Evolutionary conservation across 2,888 invertebrate genomes (phyloP).

Genomic region (Pinctada fucata): DNA sequence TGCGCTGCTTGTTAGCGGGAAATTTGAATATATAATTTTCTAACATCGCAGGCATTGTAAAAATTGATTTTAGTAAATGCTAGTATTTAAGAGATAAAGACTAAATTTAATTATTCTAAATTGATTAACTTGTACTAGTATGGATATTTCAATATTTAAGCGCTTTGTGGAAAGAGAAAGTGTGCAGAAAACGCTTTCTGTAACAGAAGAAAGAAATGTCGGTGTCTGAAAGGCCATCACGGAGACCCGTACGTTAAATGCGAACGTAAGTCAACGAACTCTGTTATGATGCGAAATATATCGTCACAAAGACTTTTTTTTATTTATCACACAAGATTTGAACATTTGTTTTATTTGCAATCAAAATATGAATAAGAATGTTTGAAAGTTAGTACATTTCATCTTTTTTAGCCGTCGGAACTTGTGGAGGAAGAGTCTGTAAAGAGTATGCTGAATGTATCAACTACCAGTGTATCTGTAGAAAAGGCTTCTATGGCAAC

Average conservation of each 20-base stretch:
- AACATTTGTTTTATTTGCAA: no score
- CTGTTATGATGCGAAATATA: not conserved
- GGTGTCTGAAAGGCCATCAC: slow-evolving; percentile 3
- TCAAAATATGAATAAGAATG: no score
- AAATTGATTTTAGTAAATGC: no score
- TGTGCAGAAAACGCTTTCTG: slow-evolving; percentile 21
- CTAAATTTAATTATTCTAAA: no score
- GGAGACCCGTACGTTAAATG: slow-evolving; percentile 10
- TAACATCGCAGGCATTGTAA: no score
- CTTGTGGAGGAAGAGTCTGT: slow-evolving; percentile 19
- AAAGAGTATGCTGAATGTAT: slow-evolving; percentile 20
- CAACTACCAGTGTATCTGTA: slow-evolving; percentile 25
- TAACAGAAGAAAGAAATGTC: slow-evolving; percentile 16
- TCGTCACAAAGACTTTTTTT: no score
- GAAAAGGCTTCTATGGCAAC: slow-evolving; percentile 32
- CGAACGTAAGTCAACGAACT: slow-evolving; percentile 8
- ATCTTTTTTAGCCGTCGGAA: not conserved
- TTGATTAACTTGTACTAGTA: no score
- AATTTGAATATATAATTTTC: no score
- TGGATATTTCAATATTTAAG: not conserved
- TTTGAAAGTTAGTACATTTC: not conserved
- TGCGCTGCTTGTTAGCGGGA: no score
- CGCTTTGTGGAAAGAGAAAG: slow-evolving; percentile 6
- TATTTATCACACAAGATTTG: no score
- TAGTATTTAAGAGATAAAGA: no score